phyloP scores from a whole-genome alignment of 2,113 vertebrate genomes.

The Sphaerodactylus townsendi region DNA sequence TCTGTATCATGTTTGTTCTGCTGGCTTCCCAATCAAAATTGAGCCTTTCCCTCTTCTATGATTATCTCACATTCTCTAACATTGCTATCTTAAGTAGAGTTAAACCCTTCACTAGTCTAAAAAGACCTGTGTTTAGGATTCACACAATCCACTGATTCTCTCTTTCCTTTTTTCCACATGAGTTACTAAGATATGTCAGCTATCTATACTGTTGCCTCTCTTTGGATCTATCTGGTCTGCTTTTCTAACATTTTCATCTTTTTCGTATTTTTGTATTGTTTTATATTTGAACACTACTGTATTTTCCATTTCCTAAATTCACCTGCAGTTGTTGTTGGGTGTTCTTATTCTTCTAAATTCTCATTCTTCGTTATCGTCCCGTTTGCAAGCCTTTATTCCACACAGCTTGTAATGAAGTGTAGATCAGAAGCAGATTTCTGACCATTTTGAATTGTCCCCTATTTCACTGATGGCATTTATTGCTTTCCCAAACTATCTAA shows the following conservation, averaged over 20 bases:
- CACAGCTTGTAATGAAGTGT: not conserved
- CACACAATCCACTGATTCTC: not conserved
- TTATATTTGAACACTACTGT: not conserved
- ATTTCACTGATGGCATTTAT: slow-evolving; percentile 17
- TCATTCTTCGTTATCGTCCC: not conserved
- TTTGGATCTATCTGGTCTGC: not conserved
- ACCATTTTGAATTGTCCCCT: slow-evolving; percentile 5
- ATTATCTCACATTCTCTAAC: not conserved
- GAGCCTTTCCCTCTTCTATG: not conserved
- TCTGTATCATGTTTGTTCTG: not conserved
- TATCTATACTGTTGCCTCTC: not conserved
- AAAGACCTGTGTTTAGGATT: no score
- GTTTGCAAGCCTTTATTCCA: not conserved
- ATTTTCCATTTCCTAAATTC: not conserved
- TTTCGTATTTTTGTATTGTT: not conserved
- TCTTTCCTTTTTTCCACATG: not conserved
- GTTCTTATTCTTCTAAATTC: not conserved
- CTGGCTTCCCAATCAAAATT: not conserved
- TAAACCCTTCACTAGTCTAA: no score
- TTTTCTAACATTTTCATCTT: not conserved
- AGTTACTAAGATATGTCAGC: not conserved
- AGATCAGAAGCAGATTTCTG: not conserved
- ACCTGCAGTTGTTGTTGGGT: not conserved
- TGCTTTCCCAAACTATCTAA: slow-evolving; percentile 5
- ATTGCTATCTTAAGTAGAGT: no score